phyloP scores from a whole-genome alignment of 2,888 invertebrate species.

The Pheosia gnoma region DNA sequence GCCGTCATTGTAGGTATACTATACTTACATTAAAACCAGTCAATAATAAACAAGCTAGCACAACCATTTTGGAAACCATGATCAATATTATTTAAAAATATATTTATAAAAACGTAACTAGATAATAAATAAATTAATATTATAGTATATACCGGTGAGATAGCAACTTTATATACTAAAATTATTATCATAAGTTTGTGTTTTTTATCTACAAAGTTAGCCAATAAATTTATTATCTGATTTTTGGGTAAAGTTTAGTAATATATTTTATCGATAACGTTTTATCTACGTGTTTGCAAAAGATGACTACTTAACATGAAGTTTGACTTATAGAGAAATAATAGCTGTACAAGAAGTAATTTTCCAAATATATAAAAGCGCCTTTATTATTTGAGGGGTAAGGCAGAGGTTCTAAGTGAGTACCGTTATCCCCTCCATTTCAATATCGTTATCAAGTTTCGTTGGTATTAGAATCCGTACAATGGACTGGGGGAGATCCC shows the following conservation, averaged over 20 bases:
- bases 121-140: neutral
- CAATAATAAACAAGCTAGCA: slow-evolving; percentile 25
- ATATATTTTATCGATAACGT: neutral
- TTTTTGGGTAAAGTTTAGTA: slow-evolving; percentile 1
- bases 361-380: too few species aligned
- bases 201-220: slow-evolving; percentile 2
- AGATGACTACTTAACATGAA: neutral
- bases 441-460: too few species aligned
- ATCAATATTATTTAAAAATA: slow-evolving; percentile 6
- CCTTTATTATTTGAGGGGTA: too few species aligned
- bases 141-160: neutral
- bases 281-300: neutral
- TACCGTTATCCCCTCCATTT: too few species aligned
- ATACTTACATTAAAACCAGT: slow-evolving; percentile 32
- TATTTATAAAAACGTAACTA: neutral
- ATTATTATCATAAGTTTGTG: neutral
- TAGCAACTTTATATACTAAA: slow-evolving; percentile 2
- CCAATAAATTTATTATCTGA: slow-evolving; percentile 4
- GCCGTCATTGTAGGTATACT: too few species aligned
- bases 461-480: too few species aligned
- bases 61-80: slow-evolving; percentile 25
- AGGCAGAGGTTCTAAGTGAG: too few species aligned
- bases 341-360: too few species aligned
- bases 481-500: too few species aligned
- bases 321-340: neutral